These are phyloP conservation scores for Rhagoletis pomonella DNA, from an alignment of 1,140 invertebrate species.

Conservation along the genomic window DNA sequence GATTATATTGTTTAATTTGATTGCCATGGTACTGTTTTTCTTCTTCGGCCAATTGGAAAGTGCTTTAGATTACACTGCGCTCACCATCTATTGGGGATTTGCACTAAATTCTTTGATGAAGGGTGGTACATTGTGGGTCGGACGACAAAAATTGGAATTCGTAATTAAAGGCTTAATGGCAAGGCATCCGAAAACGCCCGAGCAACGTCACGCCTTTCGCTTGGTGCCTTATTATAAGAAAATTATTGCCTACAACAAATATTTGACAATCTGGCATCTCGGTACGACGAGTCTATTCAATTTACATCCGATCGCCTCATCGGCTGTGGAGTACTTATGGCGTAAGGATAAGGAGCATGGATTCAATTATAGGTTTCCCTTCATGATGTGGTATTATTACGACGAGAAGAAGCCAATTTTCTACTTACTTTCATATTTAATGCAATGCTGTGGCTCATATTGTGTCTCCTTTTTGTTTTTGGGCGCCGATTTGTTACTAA, in stretches of 20 bases:
- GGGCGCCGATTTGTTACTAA: conserved; percentile 40
- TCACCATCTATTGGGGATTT: conserved; percentile 4
- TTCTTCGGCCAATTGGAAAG: not conserved
- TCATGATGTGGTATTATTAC: conserved; percentile 29
- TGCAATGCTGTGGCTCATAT: conserved; percentile 1
- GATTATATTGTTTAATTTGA: not conserved
- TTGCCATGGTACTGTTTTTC: not conserved
- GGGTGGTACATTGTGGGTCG: not conserved
- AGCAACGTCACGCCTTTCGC: not conserved
- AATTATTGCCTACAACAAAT: not conserved
- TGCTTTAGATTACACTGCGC: not conserved
- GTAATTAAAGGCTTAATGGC: not conserved
- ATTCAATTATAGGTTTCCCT: not conserved
- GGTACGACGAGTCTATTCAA: not conserved
- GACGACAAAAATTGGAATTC: not conserved
- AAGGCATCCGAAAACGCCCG: conserved; percentile 3
- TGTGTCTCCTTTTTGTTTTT: conserved; percentile 40
- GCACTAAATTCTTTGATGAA: not conserved
- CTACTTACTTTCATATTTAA: not conserved
- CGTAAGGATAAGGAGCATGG: not conserved
- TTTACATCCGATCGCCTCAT: not conserved
- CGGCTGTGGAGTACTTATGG: not conserved
- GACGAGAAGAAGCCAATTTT: not conserved
- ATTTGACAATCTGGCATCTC: not conserved
- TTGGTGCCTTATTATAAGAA: not conserved